Evolutionary conservation across 2,888 invertebrate genomes (phyloP), one percentile per base, ranked within the genome.

Genomic region (Bellardia pandia): DNA sequence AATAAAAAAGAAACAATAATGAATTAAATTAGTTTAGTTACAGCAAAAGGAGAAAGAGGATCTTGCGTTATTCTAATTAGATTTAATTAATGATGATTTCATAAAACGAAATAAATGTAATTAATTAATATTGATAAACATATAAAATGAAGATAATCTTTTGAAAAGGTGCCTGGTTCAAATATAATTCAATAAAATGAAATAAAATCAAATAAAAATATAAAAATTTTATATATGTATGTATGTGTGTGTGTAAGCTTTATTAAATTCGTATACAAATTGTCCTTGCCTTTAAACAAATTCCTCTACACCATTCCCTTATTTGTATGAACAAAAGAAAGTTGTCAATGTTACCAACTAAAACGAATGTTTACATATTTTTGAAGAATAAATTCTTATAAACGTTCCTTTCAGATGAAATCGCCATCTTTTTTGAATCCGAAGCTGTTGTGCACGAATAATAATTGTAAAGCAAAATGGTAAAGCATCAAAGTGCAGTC

Each of bases 1-100:
- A 71, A 74, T 66, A 62, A 80, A 75, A 85, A 80, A 85, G 62
- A 79, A 85, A 64, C 33, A 69, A 79, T 79, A 74, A 69, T 69
- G 11, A 30, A 66, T 56, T 64, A n/a, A 80, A 76, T 85, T 80
- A 85, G 69, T 85, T 79, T 23, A 68, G 40, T 66, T 45, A 14
- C 45, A 76, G 30, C 42, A 62, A 53, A 83, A 33, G 71, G 69
- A 2, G 60, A 33, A 33, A n/a, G 45, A 68, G 14, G 45, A 69
- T 51, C 16, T 51, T 40, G 62, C 62, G 11, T 64, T 56, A n/a
- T 69, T 45, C 4, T 40, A 42, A 23, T 45, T 11, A 45, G 3
- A 3, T 45, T 45, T 33, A 58, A 58, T 58, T 33, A 23, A 58
- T 30, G 30, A 13, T 33, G 5, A 58, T 30, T 30, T 53, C 2